Evolutionary conservation across 2,797 vertebrate genomes (phyloP), one percentile per base, ranked within the genome.

Genomic region (Mastacembelus armatus): DNA sequence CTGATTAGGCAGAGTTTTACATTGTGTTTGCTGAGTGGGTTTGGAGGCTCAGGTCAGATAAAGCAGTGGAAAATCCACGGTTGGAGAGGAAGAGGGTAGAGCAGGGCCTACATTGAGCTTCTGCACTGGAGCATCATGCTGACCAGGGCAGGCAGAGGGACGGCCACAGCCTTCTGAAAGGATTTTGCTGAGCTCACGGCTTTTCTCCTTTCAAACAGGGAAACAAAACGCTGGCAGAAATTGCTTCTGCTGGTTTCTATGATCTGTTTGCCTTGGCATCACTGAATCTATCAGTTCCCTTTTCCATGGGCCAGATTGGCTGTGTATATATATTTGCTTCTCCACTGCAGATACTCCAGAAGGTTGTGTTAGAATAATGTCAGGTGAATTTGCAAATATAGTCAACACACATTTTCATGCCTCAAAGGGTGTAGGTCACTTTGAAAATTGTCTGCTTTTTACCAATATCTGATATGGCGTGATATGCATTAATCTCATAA

Each of bases 1-100:
- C 44, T 94, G 93, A 94, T 94, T 94, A 93, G 89, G 70, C 88
- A 89, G 90, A 92, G 84, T 79, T 93, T 93, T 91, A 84, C 89
- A 91, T 94, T 94, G 91, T 93, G 77, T 71, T 47, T 10, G 42
- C 72, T 83, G 73, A 81, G 66, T 48, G 71, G 61, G 75, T 82
- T 65, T 70, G 82, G 73, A 62, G 87, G 89, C 86, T 90, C 79
- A 91, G 82, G 77, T 76, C 40, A 65, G 81, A 91, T 92, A 93
- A 94, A 93, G 91, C 88, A 36, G 66, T 92, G 83, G 90, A 93
- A 93, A 94, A 91, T 90, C 93, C 89, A 90, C 44, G 77, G 85
- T 80, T 89, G 85, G 71, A 85, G 87, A 85, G 88, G 77, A 81
- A 86, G 88, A 85, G 83, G 76, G 83, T 74, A 76, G 74, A 67